phyloP scores from a whole-genome alignment of 2,797 vertebrate genomes.

The Carcharodon carcharias region DNA sequence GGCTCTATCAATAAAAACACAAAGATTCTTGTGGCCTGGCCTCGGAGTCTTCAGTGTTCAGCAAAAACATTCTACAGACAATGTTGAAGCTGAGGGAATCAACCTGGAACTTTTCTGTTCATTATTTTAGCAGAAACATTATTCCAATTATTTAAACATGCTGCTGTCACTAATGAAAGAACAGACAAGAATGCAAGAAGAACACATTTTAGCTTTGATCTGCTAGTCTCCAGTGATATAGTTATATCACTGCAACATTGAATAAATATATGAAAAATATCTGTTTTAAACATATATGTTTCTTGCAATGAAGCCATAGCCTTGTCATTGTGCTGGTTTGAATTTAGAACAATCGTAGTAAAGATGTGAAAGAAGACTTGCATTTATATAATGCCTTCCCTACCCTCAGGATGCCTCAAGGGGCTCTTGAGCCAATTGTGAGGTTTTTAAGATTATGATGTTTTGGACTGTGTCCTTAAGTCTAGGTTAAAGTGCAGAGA shows the following conservation, averaged over 20 bases:
- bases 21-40: not conserved
- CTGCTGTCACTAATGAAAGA: not conserved
- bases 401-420: not conserved
- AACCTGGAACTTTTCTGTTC: not conserved
- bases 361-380: not conserved
- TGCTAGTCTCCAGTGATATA: not conserved
- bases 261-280: not conserved
- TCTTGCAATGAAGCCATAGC: not conserved
- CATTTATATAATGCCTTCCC: not conserved
- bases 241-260: not conserved
- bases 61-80: not conserved
- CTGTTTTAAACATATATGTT: not conserved
- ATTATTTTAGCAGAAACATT: not conserved
- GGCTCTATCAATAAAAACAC: not conserved
- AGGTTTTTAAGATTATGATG: too few relatives aligned
- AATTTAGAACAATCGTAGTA: not conserved
- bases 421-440: not conserved
- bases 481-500: too few relatives aligned
- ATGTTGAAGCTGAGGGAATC: not conserved
- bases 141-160: not conserved
- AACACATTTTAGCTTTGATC: not conserved
- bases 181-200: not conserved
- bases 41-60: not conserved
- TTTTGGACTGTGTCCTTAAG: too few relatives aligned
- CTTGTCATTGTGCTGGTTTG: not conserved